Evolutionary conservation across 2,113 vertebrate genomes (phyloP).

Genomic region (Corythornis cristatus): DNA sequence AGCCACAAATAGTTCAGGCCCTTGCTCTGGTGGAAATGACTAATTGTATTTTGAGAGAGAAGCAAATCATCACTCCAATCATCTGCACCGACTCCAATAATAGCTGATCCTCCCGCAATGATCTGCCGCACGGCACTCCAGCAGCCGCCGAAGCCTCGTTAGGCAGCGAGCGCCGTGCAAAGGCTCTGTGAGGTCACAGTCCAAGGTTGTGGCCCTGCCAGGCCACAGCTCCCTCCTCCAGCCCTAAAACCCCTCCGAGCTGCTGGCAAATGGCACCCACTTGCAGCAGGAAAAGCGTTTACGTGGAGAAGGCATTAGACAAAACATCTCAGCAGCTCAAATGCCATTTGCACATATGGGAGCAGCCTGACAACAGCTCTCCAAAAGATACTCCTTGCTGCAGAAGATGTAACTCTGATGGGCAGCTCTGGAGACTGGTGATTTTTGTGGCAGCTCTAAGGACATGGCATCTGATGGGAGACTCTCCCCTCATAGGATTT

Average conservation of each 20-base stretch:
- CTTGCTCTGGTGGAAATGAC: background rate
- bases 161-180: slow-evolving; percentile 2
- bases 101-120: background rate
- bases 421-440: background rate
- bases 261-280: background rate
- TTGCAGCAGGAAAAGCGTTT: background rate
- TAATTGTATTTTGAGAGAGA: slow-evolving; percentile 9
- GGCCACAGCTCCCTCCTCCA: background rate
- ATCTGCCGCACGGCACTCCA: background rate
- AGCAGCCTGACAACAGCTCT: background rate
- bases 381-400: background rate
- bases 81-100: slow-evolving; percentile 3
- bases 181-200: background rate
- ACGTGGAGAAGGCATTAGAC: background rate
- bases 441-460: background rate
- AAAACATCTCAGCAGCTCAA: background rate
- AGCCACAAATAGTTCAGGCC: slow-evolving; percentile 21
- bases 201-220: background rate
- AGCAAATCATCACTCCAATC: background rate
- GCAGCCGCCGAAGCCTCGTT: background rate
- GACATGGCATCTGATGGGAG: rapidly evolving
- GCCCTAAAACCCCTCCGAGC: background rate
- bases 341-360: background rate
- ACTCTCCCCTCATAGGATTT: background rate
- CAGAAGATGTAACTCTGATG: background rate